Evolutionary conservation across 2,888 invertebrate genomes (phyloP).

Genomic region (Leptothorax acervorum): DNA sequence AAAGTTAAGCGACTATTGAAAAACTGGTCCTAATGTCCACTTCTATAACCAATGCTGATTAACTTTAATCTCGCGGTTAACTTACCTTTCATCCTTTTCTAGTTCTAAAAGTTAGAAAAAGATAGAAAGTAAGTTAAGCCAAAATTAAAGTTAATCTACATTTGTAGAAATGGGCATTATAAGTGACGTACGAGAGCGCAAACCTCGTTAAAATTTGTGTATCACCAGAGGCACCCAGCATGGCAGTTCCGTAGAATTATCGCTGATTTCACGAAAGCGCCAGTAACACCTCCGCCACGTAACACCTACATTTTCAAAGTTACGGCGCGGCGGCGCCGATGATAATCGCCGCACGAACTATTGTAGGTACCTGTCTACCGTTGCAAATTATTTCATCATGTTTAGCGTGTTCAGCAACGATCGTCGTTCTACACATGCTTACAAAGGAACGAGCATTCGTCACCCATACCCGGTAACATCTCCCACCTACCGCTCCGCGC

Average conservation of each 20-base stretch:
- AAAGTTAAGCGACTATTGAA: no score
- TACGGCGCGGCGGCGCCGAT: background rate
- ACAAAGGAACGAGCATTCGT: background rate
- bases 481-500: background rate
- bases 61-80: no score
- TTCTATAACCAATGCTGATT: no score
- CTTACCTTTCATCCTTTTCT: no score
- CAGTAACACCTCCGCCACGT: background rate
- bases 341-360: background rate
- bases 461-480: background rate
- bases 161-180: no score
- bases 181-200: background rate
- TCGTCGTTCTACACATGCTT: background rate
- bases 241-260: no score
- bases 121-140: no score
- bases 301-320: background rate
- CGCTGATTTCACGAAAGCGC: background rate
- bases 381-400: constrained; percentile 6
- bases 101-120: no score
- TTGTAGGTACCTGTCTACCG: background rate
- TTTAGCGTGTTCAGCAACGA: background rate
- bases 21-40: no score
- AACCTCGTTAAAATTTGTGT: background rate
- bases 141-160: no score
- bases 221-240: no score